A percentile compares a stretch with the other conserved stretches of the same genome.
Conservation (phyloP, 1,140 invertebrate genomes). For the Musca vetustissima region DNA sequence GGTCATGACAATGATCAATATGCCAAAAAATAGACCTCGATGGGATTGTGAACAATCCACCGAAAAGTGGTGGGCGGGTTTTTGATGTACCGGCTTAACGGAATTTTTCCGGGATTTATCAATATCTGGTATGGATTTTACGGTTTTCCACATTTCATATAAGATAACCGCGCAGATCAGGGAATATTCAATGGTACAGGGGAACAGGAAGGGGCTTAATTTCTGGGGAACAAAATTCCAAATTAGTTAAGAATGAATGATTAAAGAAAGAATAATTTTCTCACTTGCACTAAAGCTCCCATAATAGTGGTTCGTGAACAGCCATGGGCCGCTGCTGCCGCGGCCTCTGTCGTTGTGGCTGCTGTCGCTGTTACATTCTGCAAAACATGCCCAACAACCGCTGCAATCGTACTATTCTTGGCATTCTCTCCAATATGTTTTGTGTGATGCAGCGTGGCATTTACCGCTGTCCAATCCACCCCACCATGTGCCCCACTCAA, state of each 20-base stretch:
- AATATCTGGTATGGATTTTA: conserved; percentile 56
- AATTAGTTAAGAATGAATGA: no score
- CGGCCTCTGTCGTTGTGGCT: conserved; percentile 25
- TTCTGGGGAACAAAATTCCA: background rate
- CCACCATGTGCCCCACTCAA: conserved; percentile 25
- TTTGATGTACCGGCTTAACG: conserved; percentile 50
- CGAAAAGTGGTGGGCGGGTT: conserved; percentile 72
- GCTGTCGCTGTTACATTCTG: conserved; percentile 34
- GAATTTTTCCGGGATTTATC: conserved; percentile 47
- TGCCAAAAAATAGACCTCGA: conserved; percentile 81
- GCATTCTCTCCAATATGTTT: conserved; percentile 3
- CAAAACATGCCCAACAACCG: conserved; percentile 14
- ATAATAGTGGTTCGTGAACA: conserved; percentile 62
- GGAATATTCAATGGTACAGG: conserved; percentile 87
- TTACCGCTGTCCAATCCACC: conserved; percentile 39
- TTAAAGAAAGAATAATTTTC: background rate
- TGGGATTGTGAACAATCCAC: conserved; percentile 89
- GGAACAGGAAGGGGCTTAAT: conserved; percentile 83
- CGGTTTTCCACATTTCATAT: conserved; percentile 81
- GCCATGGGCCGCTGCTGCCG: conserved; percentile 27
- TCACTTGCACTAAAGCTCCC: conserved; percentile 73
- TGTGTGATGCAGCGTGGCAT: conserved; percentile 32
- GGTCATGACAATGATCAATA: conserved; percentile 80
- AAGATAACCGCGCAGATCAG: conserved; percentile 81
- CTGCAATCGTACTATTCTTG: conserved; percentile 7